A percentile compares a stretch with the other conserved stretches of the same genome.
Conservation (phyloP, 1,140 invertebrate species). For the Phthorimaea operculella region DNA sequence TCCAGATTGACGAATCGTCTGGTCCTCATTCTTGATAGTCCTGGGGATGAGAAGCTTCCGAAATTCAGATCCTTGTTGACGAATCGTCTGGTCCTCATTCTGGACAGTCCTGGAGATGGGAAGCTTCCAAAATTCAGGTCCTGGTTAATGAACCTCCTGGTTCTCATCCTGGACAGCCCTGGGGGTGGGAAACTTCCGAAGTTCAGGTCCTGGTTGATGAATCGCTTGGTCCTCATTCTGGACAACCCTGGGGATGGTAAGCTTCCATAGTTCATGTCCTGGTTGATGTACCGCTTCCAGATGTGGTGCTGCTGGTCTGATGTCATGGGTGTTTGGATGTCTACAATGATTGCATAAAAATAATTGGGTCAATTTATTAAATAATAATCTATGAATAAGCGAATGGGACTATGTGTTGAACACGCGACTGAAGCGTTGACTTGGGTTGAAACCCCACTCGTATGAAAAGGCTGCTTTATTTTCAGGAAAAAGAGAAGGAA, state of each 20-base stretch:
- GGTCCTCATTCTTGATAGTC: constrained; percentile 30
- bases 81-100: constrained; percentile 30
- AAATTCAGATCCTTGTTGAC: background rate
- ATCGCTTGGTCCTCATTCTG: constrained; percentile 32
- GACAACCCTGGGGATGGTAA: constrained; percentile 14
- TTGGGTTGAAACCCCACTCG: too few species aligned
- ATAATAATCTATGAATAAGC: too few species aligned
- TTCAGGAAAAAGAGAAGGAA: too few species aligned
- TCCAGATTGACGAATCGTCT: constrained; percentile 9
- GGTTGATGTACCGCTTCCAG: constrained; percentile 38
- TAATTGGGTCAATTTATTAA: too few species aligned
- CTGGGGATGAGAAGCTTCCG: constrained; percentile 18
- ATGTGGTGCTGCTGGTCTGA: constrained; percentile 27
- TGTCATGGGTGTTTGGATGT: too few species aligned
- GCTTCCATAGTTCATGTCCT: constrained; percentile 25
- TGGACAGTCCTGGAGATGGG: constrained; percentile 14
- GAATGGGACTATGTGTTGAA: too few species aligned
- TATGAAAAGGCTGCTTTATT: too few species aligned
- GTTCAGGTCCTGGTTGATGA: too few species aligned
- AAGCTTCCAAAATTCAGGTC: constrained; percentile 15
- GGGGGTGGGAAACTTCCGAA: constrained; percentile 18
- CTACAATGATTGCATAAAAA: too few species aligned
- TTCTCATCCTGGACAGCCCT: constrained; percentile 29
- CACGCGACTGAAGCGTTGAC: too few species aligned
- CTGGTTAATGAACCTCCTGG: constrained; percentile 11